Conservation (phyloP, 2,888 invertebrate species). For the Andrena haemorrhoa region DNA sequence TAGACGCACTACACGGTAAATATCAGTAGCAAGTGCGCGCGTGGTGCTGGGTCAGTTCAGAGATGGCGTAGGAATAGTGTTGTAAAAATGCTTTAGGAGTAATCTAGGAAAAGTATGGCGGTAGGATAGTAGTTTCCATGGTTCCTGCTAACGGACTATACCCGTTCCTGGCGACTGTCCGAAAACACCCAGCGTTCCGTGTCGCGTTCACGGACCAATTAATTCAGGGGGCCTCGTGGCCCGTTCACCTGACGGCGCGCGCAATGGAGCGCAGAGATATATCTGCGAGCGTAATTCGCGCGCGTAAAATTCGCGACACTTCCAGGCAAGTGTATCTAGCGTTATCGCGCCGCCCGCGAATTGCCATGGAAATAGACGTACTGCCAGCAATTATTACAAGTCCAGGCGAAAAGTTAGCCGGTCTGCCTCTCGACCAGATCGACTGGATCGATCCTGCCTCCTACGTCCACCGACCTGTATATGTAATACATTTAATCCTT, state of each 20-base stretch:
- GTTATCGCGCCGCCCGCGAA: constrained; percentile 32
- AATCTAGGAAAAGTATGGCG: too few relatives aligned
- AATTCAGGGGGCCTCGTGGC: constrained; percentile 34
- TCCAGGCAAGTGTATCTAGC: constrained; percentile 15
- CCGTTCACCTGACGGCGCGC: constrained; percentile 48
- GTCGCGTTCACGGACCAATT: constrained; percentile 53
- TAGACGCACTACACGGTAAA: too few relatives aligned
- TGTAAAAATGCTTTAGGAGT: neutral
- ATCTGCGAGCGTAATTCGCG: constrained; percentile 18
- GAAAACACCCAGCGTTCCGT: constrained; percentile 29
- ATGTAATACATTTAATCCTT: too few relatives aligned
- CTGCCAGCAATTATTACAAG: constrained; percentile 48
- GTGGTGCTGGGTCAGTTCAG: too few relatives aligned
- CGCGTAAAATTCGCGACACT: constrained; percentile 32
- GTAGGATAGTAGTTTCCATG: neutral
- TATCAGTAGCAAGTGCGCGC: too few relatives aligned
- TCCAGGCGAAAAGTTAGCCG: constrained; percentile 44
- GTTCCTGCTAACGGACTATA: neutral
- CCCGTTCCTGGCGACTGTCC: constrained; percentile 17
- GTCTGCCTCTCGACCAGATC: constrained; percentile 34
- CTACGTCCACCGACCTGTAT: constrained; percentile 10
- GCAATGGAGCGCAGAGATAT: constrained; percentile 34
- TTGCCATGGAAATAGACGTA: constrained; percentile 50
- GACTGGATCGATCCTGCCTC: constrained; percentile 47
- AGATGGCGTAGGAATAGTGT: neutral